Percentiles rank a stretch among this genome's conserved stretches.
Evolutionary conservation across 1,140 invertebrate genomes (phyloP).

Genomic region (Drosophila novamexicana): DNA sequence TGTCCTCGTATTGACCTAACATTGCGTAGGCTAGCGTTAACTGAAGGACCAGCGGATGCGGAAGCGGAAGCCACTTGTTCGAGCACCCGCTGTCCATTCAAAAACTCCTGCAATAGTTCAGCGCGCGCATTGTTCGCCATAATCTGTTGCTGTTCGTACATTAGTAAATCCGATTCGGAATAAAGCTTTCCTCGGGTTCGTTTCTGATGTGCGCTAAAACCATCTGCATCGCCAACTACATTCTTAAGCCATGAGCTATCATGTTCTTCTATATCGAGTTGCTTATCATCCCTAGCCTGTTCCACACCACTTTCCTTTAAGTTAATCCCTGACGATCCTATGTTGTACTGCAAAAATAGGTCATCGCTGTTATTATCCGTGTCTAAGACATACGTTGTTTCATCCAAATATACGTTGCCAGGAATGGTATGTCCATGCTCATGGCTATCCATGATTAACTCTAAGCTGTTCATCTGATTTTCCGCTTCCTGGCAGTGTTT

Average conservation of each 20-base stretch:
- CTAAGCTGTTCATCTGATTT: conserved; percentile 9
- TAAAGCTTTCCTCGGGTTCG: conserved; percentile 38
- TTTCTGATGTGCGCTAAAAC: not conserved
- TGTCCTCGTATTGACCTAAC: conserved; percentile 1
- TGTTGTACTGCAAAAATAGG: conserved; percentile 27
- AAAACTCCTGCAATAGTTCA: conserved; percentile 66
- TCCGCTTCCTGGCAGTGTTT: conserved; percentile 2
- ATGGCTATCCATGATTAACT: conserved; percentile 5
- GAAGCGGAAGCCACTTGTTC: conserved; percentile 44
- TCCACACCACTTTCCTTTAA: not conserved
- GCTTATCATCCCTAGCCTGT: conserved; percentile 25
- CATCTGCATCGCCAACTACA: not conserved
- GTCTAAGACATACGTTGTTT: conserved; percentile 16
- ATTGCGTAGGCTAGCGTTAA: conserved; percentile 18
- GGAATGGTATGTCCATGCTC: not conserved
- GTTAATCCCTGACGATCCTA: not conserved
- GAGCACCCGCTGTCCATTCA: conserved; percentile 62
- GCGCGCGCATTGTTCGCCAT: conserved; percentile 65
- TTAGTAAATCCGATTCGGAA: conserved; percentile 60
- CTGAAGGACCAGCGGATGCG: not conserved
- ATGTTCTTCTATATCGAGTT: conserved; percentile 30
- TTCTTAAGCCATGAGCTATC: conserved; percentile 10
- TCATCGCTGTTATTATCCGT: conserved; percentile 8
- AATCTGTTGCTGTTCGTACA: conserved; percentile 69
- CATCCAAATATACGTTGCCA: conserved; percentile 34